These are phyloP conservation scores for Melanargia galathea DNA, from an alignment of 2,888 invertebrate species.

Conservation along the genomic window DNA sequence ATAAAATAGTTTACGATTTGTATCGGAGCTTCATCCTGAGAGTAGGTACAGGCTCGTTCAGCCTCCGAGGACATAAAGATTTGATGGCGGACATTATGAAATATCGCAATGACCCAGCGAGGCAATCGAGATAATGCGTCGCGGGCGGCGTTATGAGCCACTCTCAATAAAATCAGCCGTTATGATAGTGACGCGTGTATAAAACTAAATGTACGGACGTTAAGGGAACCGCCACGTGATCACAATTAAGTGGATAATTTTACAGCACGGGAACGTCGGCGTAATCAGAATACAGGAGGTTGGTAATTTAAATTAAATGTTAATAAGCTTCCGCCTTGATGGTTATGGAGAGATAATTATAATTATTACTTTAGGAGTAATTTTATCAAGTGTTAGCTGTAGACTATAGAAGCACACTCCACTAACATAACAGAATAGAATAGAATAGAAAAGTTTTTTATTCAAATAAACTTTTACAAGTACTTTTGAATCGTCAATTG, in stretches of 20 bases:
- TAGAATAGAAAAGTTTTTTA: too few species aligned
- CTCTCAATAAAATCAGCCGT: constrained; percentile 24
- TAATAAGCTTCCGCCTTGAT: background rate
- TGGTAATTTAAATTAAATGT: background rate
- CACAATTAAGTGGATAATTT: background rate
- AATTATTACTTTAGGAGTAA: background rate
- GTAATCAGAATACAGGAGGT: background rate
- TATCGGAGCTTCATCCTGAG: constrained; percentile 49
- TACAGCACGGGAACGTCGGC: background rate
- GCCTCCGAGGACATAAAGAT: constrained; percentile 57
- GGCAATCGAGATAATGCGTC: constrained; percentile 52
- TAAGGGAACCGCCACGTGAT: background rate
- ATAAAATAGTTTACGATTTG: constrained; percentile 63
- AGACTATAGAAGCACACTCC: too few species aligned
- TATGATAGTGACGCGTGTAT: constrained; percentile 19
- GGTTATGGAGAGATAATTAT: background rate
- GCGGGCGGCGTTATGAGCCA: constrained; percentile 35
- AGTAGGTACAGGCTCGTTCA: constrained; percentile 27
- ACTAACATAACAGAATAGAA: too few species aligned
- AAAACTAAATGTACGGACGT: background rate
- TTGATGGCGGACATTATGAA: constrained; percentile 61
- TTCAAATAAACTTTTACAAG: too few species aligned
- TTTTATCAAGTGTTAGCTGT: background rate
- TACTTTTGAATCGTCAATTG: too few species aligned
- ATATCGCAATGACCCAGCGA: constrained; percentile 45